Base-by-base conservation (phyloP, 1,140 invertebrate species). In the Euschistus heros region DNA sequence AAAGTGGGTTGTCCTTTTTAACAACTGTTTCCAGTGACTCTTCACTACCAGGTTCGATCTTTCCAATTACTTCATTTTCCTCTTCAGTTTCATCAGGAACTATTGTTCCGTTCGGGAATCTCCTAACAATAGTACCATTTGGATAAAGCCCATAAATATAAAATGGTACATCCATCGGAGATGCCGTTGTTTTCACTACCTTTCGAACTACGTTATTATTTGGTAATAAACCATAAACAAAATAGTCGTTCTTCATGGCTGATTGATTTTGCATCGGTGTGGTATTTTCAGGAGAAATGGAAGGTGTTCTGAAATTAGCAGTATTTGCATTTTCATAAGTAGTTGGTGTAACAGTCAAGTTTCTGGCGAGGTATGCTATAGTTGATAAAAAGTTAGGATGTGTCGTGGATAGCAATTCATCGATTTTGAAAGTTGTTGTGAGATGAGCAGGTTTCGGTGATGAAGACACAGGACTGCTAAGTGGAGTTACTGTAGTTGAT, bases 121-220 rank as follows among this genome's bases (percentile, higher is more conserved):
- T 67, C 52, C 67, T 63, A 13, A 71, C 69, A n/a, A 72, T 67
- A n/a, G 71, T 72, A 7, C 70, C 70, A 59, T 72, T 72, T 8
- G 71, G 71, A 60, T 69, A 72, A 4, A 71, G 61, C 8, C 71
- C 71, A 65, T 69, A 72, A 27, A 72, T 67, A 14, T 70, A 64
- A 50, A 72, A 72, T 13, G 69, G 69, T 3, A 70, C 30, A 20
- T 70, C 68, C 10, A 67, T 65, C 0, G 65, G 67, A n/a, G 67
- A 46, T 18, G 60, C 52, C 22, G 68, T 67, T 14, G 66, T 67
- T 52, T 59, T 57, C 8, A 66, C 46, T 33, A 68, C 63, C 52
- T 69, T 65, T 5, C 66, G 26, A 5, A 70, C 67, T 27, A 70
- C 55, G 37, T 65, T 69, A 59, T 69, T 70, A 57, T 70, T 69